Percentiles rank a stretch among this genome's conserved stretches.
Conservation (phyloP, 2,888 invertebrate genomes). For the Phyllotreta striolata region DNA sequence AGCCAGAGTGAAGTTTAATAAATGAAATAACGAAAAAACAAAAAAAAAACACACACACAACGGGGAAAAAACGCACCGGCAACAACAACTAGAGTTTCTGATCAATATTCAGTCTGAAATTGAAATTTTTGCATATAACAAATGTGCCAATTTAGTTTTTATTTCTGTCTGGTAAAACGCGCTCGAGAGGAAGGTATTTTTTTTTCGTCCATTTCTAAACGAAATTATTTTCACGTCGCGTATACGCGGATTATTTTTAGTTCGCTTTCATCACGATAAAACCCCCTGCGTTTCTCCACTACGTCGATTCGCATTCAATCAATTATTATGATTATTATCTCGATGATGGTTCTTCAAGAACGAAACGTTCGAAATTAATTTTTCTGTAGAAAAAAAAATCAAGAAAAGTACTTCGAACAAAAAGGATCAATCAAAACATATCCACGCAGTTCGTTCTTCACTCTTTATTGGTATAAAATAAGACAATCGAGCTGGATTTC, state of each 20-base stretch:
- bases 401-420: too few species aligned
- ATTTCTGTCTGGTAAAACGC: conserved; percentile 38
- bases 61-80: too few species aligned
- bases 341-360: too few species aligned
- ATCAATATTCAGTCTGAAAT: conserved; percentile 42
- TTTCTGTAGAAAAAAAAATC: too few species aligned
- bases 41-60: conserved; percentile 7
- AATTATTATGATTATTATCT: too few species aligned
- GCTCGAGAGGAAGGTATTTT: conserved; percentile 22
- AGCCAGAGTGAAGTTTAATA: conserved; percentile 40
- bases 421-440: too few species aligned
- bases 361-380: too few species aligned
- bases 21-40: conserved; percentile 41
- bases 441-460: too few species aligned
- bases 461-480: too few species aligned
- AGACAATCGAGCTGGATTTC: too few species aligned
- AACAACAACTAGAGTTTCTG: conserved; percentile 21
- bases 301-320: too few species aligned
- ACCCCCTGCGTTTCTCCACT: not conserved
- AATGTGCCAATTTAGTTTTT: conserved; percentile 42
- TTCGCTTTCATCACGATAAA: conserved; percentile 21
- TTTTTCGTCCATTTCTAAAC: conserved; percentile 25
- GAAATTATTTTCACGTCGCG: conserved; percentile 30
- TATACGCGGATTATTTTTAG: conserved; percentile 23
- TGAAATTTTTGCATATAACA: conserved; percentile 45